Evolutionary conservation across 2,888 invertebrate species (phyloP).

Genomic region (Sisyra nigra): DNA sequence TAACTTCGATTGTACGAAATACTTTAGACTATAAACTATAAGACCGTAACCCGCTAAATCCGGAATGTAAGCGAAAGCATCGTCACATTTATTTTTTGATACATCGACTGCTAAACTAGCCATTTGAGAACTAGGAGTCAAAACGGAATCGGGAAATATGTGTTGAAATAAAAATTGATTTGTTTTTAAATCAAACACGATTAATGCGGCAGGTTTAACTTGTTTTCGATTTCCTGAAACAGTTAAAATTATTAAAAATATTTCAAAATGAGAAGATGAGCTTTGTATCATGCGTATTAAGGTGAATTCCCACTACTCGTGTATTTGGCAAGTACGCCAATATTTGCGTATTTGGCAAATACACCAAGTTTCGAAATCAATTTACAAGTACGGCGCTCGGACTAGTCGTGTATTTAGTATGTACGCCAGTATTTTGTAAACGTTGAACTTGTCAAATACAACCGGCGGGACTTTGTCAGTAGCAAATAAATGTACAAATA

Average conservation of each 20-base stretch:
- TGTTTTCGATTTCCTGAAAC: slow-evolving; percentile 29
- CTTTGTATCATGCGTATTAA: no score
- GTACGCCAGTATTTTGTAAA: no score
- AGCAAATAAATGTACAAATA: no score
- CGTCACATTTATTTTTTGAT: slow-evolving; percentile 34
- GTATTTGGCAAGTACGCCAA: no score
- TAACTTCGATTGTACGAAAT: neutral
- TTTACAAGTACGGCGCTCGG: no score
- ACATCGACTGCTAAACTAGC: slow-evolving; percentile 56
- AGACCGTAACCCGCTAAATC: slow-evolving; percentile 46
- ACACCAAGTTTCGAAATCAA: no score
- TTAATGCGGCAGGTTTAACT: slow-evolving; percentile 42
- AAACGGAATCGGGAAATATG: slow-evolving; percentile 31
- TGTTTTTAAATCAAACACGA: slow-evolving; percentile 47
- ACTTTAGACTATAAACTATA: slow-evolving; percentile 28
- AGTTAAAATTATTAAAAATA: neutral
- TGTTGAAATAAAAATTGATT: slow-evolving; percentile 41
- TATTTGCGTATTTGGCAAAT: no score
- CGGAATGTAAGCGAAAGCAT: slow-evolving; percentile 56
- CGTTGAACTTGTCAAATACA: no score
- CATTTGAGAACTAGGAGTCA: slow-evolving; percentile 31
- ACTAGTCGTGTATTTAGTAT: no score
- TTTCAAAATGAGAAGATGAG: no score
- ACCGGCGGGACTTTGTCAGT: no score
- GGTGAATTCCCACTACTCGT: no score